Conservation (phyloP, 2,113 vertebrate species). For the Ornithorhynchus anatinus region DNA sequence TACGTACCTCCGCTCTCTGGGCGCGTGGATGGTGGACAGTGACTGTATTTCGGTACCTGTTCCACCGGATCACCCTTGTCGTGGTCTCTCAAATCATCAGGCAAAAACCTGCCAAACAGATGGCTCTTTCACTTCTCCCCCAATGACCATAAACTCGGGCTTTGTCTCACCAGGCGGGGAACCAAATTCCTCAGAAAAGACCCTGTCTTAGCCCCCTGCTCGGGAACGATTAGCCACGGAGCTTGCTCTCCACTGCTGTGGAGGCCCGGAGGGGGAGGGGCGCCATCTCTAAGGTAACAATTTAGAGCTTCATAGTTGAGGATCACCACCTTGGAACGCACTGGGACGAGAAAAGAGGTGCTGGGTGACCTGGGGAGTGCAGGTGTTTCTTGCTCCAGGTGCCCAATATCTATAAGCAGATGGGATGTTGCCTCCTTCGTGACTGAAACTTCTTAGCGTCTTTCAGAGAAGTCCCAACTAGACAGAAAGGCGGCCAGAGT, state of each 20-base stretch:
- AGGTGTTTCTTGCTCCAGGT: constrained; percentile 20
- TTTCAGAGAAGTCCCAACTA: neutral
- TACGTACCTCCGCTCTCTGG: neutral
- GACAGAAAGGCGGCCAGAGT: constrained; percentile 43
- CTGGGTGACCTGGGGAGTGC: constrained; percentile 15
- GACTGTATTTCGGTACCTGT: neutral
- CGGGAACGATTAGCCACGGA: constrained; percentile 2
- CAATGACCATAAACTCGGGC: constrained; percentile 25
- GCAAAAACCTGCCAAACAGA: constrained; percentile 37
- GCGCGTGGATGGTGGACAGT: neutral
- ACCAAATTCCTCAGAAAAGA: constrained; percentile 32
- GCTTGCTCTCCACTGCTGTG: neutral
- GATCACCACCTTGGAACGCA: constrained; percentile 1
- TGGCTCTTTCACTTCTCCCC: constrained; percentile 36
- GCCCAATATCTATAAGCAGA: constrained; percentile 19
- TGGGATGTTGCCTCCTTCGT: constrained; percentile 22
- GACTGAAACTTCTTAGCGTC: constrained; percentile 47
- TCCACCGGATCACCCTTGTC: neutral
- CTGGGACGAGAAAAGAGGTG: neutral
- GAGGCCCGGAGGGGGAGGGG: neutral
- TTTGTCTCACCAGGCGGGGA: constrained; percentile 18
- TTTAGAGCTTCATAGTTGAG: neutral
- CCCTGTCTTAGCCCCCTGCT: constrained; percentile 22
- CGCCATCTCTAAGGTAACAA: neutral
- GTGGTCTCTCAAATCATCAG: neutral